Base-by-base conservation (phyloP, 2,113 vertebrate genomes). In the Atractosteus spatula region DNA sequence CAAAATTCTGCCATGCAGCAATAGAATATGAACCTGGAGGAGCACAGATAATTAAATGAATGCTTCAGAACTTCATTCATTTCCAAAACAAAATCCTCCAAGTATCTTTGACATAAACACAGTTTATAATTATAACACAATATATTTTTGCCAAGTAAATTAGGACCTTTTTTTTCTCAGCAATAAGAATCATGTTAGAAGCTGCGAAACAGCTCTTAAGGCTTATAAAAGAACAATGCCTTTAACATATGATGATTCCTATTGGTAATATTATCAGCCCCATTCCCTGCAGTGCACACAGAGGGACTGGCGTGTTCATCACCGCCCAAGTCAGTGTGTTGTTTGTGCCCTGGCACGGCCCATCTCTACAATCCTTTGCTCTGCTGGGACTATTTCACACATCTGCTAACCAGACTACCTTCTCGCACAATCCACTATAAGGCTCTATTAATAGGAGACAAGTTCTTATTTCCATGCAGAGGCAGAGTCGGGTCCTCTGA, bases 351-450 rank as follows among this genome's bases (percentile, higher is more conserved):
- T 90, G 85, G 89, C 89, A 88, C 83, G 88, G 84, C 86, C 90
- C 87, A 91, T 91, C 89, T 91, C 87, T 88, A 84, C 77, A 86
- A 81, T 89, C 87, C 87, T 89, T 79, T 66, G 82, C 87, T 91
- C 91, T 87, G 56, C 86, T 89, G 92, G 90, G 89, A 90, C 88
- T 83, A 78, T n/a, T 47, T 71, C 79, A 84, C 90, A 92, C 93
- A 93, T 94, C 93, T 94, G 91, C 88, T 84, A 89, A 87, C 91
- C 93, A 93, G 91, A 92, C 88, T 90, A 89, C 87, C 85, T 91
- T 88, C 82, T 41, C 85, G 88, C 91, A 92, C 91, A 91, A 91
- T 89, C 89, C 86, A 85, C 85, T 74, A 80, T 86, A 88, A 90
- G 88, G 83, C 82, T 88, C 82, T 89, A 29, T 87, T 92, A 93